These are phyloP conservation scores for Ormyrus labotus DNA, from an alignment of 2,888 invertebrate species.

Conservation along the genomic window DNA sequence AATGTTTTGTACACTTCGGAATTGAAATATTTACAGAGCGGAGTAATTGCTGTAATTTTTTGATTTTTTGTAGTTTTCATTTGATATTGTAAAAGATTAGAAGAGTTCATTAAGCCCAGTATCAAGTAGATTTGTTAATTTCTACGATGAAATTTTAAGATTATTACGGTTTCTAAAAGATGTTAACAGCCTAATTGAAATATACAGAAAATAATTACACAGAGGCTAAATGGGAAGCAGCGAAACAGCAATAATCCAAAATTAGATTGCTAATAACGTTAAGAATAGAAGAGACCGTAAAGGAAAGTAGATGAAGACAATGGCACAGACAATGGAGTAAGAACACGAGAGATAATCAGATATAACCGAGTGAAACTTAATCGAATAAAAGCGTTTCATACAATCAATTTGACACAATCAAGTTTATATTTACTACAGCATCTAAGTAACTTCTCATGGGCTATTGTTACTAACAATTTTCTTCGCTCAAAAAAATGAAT, in stretches of 20 bases:
- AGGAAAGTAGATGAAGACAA: constrained; percentile 54
- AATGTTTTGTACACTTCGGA: no score
- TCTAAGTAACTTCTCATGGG: no score
- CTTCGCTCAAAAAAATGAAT: no score
- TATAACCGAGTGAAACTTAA: constrained; percentile 51
- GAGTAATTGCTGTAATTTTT: no score
- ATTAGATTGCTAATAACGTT: constrained; percentile 47
- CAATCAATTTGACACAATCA: constrained; percentile 52
- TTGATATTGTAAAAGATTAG: no score
- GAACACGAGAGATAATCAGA: constrained; percentile 49
- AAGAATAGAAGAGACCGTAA: constrained; percentile 40
- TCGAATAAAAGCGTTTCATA: constrained; percentile 55
- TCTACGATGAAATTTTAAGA: constrained; percentile 36
- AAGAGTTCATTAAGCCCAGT: no score
- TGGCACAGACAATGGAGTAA: constrained; percentile 50
- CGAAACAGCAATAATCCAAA: constrained; percentile 17
- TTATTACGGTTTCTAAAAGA: not conserved
- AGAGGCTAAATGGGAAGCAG: constrained; percentile 37
- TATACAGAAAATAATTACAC: constrained; percentile 7
- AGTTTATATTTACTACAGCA: constrained; percentile 17
- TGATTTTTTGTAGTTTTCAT: no score
- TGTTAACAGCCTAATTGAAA: not conserved
- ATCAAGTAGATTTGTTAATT: constrained; percentile 41
- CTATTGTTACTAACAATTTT: no score
- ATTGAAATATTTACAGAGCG: no score